Conservation (phyloP, 2,888 invertebrate species). For the Piscicola geometra region DNA sequence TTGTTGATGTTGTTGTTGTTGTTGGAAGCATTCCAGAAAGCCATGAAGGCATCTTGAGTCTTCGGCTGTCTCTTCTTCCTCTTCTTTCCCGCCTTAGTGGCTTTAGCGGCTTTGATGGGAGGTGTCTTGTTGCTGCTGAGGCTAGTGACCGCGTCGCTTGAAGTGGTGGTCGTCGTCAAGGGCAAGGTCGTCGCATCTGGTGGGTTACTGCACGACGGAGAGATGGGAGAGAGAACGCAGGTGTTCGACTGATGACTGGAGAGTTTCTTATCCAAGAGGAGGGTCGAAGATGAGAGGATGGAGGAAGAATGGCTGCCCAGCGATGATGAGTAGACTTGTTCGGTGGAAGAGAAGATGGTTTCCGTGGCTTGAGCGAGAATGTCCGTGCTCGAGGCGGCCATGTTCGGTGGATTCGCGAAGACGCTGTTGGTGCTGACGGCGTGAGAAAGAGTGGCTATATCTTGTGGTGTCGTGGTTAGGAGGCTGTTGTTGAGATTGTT, state of each 20-base stretch:
- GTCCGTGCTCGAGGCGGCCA: constrained; percentile 43
- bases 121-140: too few species aligned
- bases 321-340: constrained; percentile 11
- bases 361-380: constrained; percentile 57
- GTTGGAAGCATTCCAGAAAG: neutral
- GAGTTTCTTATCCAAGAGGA: constrained; percentile 46
- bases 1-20: constrained; percentile 8
- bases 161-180: neutral
- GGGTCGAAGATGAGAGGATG: constrained; percentile 49
- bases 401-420: neutral
- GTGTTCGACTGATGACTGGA: neutral
- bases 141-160: neutral
- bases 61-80: constrained; percentile 24
- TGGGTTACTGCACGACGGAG: neutral
- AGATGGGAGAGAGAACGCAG: neutral
- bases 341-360: constrained; percentile 50
- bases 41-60: neutral
- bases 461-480: too few species aligned
- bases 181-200: neutral
- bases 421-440: neutral
- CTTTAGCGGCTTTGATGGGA: too few species aligned
- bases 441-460: neutral
- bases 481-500: neutral
- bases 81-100: constrained; percentile 23
- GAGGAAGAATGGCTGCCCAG: constrained; percentile 36